A percentile compares a stretch with the other conserved stretches of the same genome.
Conservation (phyloP, 2,888 invertebrate species). For the Phymatocera aterrima region DNA sequence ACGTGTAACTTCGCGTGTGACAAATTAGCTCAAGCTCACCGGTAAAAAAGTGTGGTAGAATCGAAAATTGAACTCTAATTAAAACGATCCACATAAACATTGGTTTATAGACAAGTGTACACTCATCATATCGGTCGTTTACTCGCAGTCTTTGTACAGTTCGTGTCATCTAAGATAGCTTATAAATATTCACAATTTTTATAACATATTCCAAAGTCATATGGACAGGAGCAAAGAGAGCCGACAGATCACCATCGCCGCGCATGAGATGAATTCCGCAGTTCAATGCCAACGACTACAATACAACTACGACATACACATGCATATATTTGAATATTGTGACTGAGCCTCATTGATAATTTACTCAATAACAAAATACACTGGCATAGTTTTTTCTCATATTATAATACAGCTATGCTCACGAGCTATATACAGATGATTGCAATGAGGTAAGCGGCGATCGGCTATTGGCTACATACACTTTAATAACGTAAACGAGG, state of each 20-base stretch:
- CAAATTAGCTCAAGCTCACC: too few relatives aligned
- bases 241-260: background rate
- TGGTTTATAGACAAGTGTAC: too few relatives aligned
- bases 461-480: background rate
- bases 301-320: too few relatives aligned
- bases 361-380: too few relatives aligned
- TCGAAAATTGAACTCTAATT: too few relatives aligned
- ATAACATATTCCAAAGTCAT: constrained; percentile 8
- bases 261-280: constrained; percentile 18
- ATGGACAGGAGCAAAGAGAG: too few relatives aligned
- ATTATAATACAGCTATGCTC: too few relatives aligned
- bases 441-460: constrained; percentile 16
- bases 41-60: too few relatives aligned
- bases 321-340: constrained; percentile 15
- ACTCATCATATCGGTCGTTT: background rate
- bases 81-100: too few relatives aligned
- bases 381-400: too few relatives aligned
- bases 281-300: constrained; percentile 20
- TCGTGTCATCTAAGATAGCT: background rate
- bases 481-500: constrained; percentile 1
- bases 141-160: background rate
- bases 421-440: constrained; percentile 3
- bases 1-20: too few relatives aligned
- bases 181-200: constrained; percentile 33
- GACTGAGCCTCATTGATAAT: background rate